These are phyloP conservation scores for Muscicapa comitata DNA, from an alignment of 2,797 vertebrate species.

Conservation along the genomic window DNA sequence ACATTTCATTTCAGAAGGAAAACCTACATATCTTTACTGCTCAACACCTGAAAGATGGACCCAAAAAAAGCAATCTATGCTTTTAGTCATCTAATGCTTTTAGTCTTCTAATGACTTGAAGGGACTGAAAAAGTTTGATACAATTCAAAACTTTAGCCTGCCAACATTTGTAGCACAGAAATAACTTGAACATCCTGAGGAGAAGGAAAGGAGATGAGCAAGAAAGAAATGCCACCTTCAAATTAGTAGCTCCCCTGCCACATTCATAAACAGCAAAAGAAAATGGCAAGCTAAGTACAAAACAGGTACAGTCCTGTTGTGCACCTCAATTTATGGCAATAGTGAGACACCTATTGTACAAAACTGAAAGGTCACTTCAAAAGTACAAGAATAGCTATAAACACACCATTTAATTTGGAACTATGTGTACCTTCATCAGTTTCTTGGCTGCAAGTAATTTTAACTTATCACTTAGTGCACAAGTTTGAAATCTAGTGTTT, in stretches of 20 bases:
- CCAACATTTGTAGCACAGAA: not conserved
- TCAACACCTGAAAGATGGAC: accelerated
- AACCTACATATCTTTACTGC: not conserved
- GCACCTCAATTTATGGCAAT: not conserved
- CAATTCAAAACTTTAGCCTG: not conserved
- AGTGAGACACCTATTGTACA: slow-evolving; percentile 62
- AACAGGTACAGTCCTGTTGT: not conserved
- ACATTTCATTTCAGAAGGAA: not conserved
- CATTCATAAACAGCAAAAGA: not conserved
- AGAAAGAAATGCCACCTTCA: not conserved
- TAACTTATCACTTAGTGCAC: not conserved
- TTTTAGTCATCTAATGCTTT: not conserved
- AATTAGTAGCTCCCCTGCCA: not conserved
- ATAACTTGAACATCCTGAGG: not conserved
- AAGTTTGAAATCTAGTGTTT: not conserved
- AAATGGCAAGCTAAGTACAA: not conserved
- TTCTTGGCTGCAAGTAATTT: not conserved
- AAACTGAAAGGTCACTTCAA: slow-evolving; percentile 15
- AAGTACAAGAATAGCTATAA: not conserved
- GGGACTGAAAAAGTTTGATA: not conserved
- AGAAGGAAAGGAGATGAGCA: not conserved
- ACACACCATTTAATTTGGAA: not conserved
- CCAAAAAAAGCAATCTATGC: not conserved
- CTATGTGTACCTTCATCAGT: not conserved
- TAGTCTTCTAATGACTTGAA: accelerated